Evolutionary conservation across 2,888 invertebrate species (phyloP), one percentile per base, ranked within the genome.

Genomic region (Apotomis betuletana): DNA sequence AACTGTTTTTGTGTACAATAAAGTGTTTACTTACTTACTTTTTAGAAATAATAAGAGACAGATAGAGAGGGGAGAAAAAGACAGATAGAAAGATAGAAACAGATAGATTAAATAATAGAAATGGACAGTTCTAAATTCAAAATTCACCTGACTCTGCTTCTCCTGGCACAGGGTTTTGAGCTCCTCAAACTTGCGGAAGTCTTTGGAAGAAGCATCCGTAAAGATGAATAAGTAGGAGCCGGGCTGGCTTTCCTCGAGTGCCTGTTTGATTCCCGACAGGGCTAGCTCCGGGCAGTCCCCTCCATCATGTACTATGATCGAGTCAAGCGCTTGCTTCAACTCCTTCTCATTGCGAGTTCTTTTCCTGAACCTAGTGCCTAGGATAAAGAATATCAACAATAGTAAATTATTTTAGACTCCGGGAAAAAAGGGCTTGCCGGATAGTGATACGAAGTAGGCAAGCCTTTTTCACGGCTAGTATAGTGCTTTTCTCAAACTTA

Each of bases 181-280:
- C 41, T 75, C 44, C 0, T 67, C 49, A 4, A 70, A 46, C 12
- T 70, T 65, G 0, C 0, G 0, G 9, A 76, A 64, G 71, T 86
- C 86, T 41, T 76, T 79, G 0, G 85, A 78, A 0, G 77, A 51
- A 0, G 85, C 84, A 57, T 85, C 85, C 4, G 85, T 85, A 58
- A 85, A 85, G 0, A 85, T 79, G 52, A 77, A 85, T 1, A 85
- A 44, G 10, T 73, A 79, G 0, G 85, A 85, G 3, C 77, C 64
- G 0, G 76, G 78, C 2, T 73, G 74, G 70, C 85, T 85, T 0
- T 59, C 54, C 0, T 77, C 13, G 5, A 85, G 63, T 1, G 77
- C 85, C 10, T 73, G 41, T 15, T 77, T 68, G 12, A 83, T 74
- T 0, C 84, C 85, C 0, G 76, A 70, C 71, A 85, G 73, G 0